Evolutionary conservation across 2,888 invertebrate species (phyloP).

Genomic region (Muscina levida): DNA sequence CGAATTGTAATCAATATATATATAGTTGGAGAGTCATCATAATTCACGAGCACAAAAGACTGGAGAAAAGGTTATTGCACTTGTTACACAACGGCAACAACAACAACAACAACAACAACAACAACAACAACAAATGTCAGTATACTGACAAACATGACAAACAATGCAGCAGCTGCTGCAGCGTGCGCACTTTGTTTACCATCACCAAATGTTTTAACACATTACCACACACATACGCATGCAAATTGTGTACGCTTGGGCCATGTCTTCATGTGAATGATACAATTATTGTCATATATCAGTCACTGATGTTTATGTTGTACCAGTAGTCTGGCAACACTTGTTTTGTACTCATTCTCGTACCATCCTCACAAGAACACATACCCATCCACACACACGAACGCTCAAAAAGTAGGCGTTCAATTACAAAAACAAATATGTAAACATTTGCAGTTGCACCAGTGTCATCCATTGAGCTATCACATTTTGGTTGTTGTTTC

Average conservation of each 20-base stretch:
- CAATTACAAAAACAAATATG: slow-evolving; percentile 65
- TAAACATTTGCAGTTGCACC: slow-evolving; percentile 60
- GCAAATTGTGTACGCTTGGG: background rate
- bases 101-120: too few relatives aligned
- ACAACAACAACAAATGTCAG: too few relatives aligned
- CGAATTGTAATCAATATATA: too few relatives aligned
- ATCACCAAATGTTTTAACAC: background rate
- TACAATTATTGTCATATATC: slow-evolving; percentile 36
- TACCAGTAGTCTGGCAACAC: background rate
- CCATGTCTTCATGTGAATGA: slow-evolving; percentile 5
- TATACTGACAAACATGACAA: background rate
- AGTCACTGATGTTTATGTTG: background rate
- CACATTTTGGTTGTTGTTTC: background rate
- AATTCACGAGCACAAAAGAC: background rate
- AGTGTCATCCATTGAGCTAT: slow-evolving; percentile 23
- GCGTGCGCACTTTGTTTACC: background rate
- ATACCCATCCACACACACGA: slow-evolving; percentile 23
- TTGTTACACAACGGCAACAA: background rate
- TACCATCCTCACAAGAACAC: too few relatives aligned
- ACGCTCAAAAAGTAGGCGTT: slow-evolving; percentile 62
- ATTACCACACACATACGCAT: background rate
- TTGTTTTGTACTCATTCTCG: background rate
- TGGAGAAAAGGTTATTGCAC: slow-evolving; percentile 25
- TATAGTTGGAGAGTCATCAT: background rate
- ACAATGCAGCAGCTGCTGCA: background rate